phyloP scores from a whole-genome alignment of 2,797 vertebrate species.

The Perdix hodgsoniae region DNA sequence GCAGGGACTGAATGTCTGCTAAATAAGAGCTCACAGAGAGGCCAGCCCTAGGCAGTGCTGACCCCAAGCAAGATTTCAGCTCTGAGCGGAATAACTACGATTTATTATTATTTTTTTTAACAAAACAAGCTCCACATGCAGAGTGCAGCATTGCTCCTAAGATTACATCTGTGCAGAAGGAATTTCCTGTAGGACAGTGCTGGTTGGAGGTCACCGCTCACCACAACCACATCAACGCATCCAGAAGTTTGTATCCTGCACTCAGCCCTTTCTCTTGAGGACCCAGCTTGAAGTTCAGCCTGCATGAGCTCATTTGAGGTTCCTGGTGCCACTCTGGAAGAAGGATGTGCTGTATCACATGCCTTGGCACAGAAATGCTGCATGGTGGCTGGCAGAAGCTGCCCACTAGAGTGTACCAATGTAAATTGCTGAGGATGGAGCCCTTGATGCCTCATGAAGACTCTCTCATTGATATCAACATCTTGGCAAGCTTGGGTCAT shows the following conservation, averaged over 20 bases:
- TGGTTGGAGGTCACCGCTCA: background rate
- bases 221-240: background rate
- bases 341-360: background rate
- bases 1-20: background rate
- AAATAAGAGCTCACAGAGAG: background rate
- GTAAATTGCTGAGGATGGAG: accelerated
- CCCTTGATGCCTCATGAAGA: background rate
- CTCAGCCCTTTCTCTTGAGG: background rate
- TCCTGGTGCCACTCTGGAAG: background rate
- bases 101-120: background rate
- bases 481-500: background rate
- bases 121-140: background rate
- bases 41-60: background rate
- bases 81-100: background rate
- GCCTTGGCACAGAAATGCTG: background rate
- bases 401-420: background rate
- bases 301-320: background rate
- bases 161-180: background rate
- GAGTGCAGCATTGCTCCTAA: background rate
- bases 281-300: background rate
- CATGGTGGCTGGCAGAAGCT: background rate
- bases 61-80: background rate
- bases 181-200: background rate
- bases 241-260: background rate
- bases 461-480: background rate